Percentiles rank a stretch among this genome's conserved stretches.
Conservation (phyloP, 2,113 vertebrate species). For the Myrmecophaga tridactyla region DNA sequence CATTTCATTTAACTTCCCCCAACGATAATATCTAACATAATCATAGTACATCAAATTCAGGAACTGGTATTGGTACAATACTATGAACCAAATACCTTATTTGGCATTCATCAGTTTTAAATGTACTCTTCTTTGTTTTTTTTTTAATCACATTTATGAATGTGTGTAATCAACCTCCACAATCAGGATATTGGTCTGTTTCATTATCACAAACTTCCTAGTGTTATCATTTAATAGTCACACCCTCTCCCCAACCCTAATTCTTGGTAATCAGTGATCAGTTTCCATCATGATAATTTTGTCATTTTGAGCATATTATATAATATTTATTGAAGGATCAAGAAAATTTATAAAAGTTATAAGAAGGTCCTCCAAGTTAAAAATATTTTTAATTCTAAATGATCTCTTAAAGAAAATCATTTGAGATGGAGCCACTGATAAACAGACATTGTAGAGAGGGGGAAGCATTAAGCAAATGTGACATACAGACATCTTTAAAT, state of each 20-base stretch:
- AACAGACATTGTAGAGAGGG: background rate
- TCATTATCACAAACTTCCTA: background rate
- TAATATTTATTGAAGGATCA: constrained; percentile 31
- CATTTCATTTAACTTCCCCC: background rate
- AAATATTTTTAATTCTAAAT: background rate
- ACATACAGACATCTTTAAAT: constrained; percentile 13
- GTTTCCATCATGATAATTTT: background rate
- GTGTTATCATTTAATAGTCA: background rate
- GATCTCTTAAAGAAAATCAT: background rate
- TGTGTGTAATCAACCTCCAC: background rate
- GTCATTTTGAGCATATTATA: constrained; percentile 23
- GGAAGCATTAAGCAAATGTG: background rate
- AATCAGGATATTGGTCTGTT: background rate
- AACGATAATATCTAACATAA: constrained; percentile 15
- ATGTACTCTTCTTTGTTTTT: background rate
- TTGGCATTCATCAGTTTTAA: background rate
- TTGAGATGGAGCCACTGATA: background rate
- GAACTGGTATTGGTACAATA: background rate
- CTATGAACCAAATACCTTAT: background rate
- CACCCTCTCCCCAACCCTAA: background rate
- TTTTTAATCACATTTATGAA: background rate
- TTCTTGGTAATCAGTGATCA: background rate
- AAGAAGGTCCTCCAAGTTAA: background rate
- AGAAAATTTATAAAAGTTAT: constrained; percentile 19
- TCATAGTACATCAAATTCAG: background rate